Percentiles rank a stretch among this genome's conserved stretches.
These are phyloP conservation scores for Leptopilina syphax DNA, from an alignment of 2,888 invertebrate genomes.

Conservation along the genomic window DNA sequence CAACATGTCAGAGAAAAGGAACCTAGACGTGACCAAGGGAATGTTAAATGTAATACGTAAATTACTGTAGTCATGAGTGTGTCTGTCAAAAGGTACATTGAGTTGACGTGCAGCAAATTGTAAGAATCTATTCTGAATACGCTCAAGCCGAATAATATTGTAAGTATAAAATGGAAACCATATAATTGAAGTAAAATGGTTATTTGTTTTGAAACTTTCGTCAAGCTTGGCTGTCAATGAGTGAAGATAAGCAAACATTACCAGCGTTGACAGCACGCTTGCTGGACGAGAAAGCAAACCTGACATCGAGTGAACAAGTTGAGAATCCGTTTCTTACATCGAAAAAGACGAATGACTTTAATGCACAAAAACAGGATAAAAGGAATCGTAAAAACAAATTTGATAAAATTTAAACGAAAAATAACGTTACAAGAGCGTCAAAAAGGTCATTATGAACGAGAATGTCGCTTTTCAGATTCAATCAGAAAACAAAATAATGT, in stretches of 20 bases:
- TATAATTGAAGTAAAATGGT: no score
- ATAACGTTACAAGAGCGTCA: neutral
- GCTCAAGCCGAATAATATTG: no score
- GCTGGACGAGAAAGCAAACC: conserved; percentile 42
- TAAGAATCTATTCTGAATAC: no score
- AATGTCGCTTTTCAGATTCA: neutral
- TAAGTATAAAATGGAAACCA: no score
- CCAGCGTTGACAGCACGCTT: conserved; percentile 41
- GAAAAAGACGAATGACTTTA: neutral
- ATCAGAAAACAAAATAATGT: no score
- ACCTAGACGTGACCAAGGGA: no score
- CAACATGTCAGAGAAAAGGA: no score
- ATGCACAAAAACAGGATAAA: neutral
- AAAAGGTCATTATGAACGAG: neutral
- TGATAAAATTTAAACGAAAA: neutral
- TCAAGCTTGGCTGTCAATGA: conserved; percentile 48
- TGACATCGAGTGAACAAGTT: conserved; percentile 5
- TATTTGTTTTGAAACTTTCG: conserved; percentile 39
- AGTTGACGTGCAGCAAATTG: no score
- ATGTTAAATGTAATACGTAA: no score
- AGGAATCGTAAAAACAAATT: neutral
- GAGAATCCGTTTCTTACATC: neutral
- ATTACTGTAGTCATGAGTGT: no score
- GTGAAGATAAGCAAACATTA: conserved; percentile 46
- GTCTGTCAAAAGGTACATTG: no score